These are phyloP conservation scores for Cistogaster globosa DNA, from an alignment of 2,888 invertebrate genomes.

Conservation along the genomic window DNA sequence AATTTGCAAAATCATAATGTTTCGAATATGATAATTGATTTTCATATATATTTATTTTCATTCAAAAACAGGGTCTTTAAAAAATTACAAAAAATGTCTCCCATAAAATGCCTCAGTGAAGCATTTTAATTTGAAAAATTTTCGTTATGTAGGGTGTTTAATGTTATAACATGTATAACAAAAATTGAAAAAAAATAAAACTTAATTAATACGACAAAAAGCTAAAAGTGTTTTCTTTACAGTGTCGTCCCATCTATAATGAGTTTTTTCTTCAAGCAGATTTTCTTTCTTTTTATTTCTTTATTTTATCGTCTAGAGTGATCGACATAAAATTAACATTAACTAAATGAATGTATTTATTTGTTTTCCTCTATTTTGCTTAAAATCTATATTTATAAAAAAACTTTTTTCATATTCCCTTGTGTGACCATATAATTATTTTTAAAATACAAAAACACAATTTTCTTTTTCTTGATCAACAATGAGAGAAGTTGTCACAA, in stretches of 20 bases:
- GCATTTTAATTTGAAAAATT: too few species aligned
- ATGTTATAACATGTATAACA: not conserved
- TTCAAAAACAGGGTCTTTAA: too few species aligned
- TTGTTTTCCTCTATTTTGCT: constrained; percentile 70
- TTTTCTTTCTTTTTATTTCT: constrained; percentile 15
- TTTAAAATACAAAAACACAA: constrained; percentile 39
- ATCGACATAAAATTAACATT: constrained; percentile 70
- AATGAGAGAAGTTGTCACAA: constrained; percentile 43
- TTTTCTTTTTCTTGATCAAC: constrained; percentile 24
- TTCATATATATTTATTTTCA: too few species aligned
- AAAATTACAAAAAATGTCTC: not conserved
- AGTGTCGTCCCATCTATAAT: constrained; percentile 25
- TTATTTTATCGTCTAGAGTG: constrained; percentile 50
- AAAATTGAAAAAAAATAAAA: constrained; percentile 1
- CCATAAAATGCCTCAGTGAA: not conserved
- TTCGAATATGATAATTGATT: too few species aligned
- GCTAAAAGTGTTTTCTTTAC: constrained; percentile 54
- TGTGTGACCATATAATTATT: constrained; percentile 67
- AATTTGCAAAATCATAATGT: too few species aligned
- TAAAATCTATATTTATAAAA: constrained; percentile 70
- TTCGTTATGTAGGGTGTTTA: not conserved
- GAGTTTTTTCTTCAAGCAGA: not conserved
- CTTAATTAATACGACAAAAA: constrained; percentile 55
- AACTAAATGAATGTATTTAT: constrained; percentile 5
- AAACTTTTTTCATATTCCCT: constrained; percentile 50